A percentile compares a stretch with the other conserved stretches of the same genome.
These are phyloP conservation scores for Dermolepida albohirtum DNA, from an alignment of 2,888 invertebrate genomes.

Conservation along the genomic window DNA sequence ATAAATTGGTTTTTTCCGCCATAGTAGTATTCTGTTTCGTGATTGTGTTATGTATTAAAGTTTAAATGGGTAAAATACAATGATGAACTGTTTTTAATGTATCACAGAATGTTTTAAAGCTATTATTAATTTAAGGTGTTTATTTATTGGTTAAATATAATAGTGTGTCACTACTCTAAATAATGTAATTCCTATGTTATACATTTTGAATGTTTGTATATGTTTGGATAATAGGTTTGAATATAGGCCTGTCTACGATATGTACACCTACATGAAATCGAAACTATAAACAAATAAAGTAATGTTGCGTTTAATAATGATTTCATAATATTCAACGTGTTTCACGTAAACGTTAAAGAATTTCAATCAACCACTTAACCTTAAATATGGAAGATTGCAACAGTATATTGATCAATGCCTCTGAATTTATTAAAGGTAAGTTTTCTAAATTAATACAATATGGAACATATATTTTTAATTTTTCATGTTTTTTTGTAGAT, in stretches of 20 bases:
- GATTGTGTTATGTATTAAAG: background rate
- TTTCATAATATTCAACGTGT: conserved; percentile 32
- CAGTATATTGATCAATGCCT: conserved; percentile 73
- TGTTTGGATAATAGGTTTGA: conserved; percentile 27
- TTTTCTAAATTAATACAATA: conserved; percentile 9
- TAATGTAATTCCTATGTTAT: conserved; percentile 9
- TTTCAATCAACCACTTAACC: conserved; percentile 35
- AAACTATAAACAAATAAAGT: conserved; percentile 43
- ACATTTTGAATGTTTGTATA: conserved; percentile 33
- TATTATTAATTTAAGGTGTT: conserved; percentile 14
- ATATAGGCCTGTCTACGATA: conserved; percentile 21
- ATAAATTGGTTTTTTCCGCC: conserved; percentile 15
- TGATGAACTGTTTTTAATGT: background rate
- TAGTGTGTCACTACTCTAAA: conserved; percentile 11
- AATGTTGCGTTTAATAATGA: conserved; percentile 38
- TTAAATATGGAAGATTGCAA: conserved; percentile 59
- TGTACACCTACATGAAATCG: conserved; percentile 43
- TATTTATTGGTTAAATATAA: conserved; percentile 12
- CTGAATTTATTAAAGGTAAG: conserved; percentile 75
- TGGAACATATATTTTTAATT: conserved; percentile 4
- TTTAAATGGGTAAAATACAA: conserved; percentile 25
- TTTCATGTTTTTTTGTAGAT: conserved; percentile 71
- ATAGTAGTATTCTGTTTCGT: conserved; percentile 25
- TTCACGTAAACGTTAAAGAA: conserved; percentile 5
- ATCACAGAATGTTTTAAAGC: conserved; percentile 7